These are phyloP conservation scores for Scaptomyza montana DNA, from an alignment of 1,140 invertebrate species.

Conservation along the genomic window DNA sequence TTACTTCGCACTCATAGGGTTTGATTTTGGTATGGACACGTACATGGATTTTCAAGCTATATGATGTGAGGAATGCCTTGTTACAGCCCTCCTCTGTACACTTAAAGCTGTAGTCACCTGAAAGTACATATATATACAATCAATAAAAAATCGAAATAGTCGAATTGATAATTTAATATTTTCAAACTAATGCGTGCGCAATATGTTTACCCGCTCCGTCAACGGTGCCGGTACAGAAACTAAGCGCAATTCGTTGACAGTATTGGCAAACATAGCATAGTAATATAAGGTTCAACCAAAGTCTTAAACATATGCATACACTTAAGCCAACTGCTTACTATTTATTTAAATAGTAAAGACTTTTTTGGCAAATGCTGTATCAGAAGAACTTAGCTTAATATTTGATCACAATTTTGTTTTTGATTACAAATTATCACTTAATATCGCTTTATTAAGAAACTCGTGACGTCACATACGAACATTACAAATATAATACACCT, in stretches of 20 bases:
- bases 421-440: neutral
- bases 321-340: no score
- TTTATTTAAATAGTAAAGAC: neutral
- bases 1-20: slow-evolving; percentile 91
- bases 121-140: neutral
- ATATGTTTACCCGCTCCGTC: neutral
- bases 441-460: neutral
- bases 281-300: no score
- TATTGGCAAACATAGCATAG: slow-evolving; percentile 8
- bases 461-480: neutral
- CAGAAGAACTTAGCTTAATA: no score
- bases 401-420: neutral
- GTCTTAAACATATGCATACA: no score
- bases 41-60: slow-evolving; percentile 97
- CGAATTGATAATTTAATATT: neutral
- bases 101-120: slow-evolving; percentile 97
- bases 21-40: slow-evolving; percentile 97
- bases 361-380: no score
- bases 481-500: slow-evolving; percentile 14
- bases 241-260: slow-evolving; percentile 10
- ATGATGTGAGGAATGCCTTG: slow-evolving; percentile 97
- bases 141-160: neutral
- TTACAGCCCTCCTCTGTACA: slow-evolving; percentile 94
- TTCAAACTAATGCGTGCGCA: neutral
- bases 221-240: slow-evolving; percentile 3